A percentile compares a stretch with the other conserved stretches of the same genome.
These are phyloP conservation scores for Aradus depressus DNA, from an alignment of 2,888 invertebrate species.

Conservation along the genomic window DNA sequence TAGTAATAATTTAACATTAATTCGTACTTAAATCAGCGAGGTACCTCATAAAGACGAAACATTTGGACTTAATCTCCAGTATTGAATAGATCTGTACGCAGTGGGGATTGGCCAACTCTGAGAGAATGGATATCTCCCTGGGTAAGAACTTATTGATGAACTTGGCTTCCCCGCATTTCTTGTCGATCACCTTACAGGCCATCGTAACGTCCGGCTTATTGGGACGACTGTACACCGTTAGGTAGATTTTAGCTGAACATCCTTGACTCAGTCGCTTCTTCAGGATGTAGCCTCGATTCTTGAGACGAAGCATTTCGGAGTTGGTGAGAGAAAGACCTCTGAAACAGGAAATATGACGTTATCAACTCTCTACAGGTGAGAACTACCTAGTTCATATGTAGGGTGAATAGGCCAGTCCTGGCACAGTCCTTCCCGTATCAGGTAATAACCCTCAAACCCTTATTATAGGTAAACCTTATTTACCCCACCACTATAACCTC, in stretches of 20 bases:
- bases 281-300: constrained; percentile 21
- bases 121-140: constrained; percentile 23
- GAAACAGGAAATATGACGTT: no score
- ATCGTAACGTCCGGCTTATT: constrained; percentile 20
- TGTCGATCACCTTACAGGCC: constrained; percentile 27
- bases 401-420: no score
- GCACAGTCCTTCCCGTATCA: no score
- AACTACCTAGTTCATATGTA: no score
- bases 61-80: constrained; percentile 22
- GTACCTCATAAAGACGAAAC: constrained; percentile 27
- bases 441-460: no score
- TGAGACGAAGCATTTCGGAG: neutral
- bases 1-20: no score
- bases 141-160: constrained; percentile 25
- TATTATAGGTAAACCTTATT: no score
- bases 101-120: constrained; percentile 21
- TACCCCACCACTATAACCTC: no score
- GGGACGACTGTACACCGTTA: constrained; percentile 18
- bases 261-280: constrained; percentile 22
- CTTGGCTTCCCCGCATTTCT: constrained; percentile 21
- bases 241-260: constrained; percentile 21
- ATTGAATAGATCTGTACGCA: constrained; percentile 24
- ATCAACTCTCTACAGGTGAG: no score
- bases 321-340: constrained; percentile 2
- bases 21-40: no score